Percentiles rank a stretch among this genome's conserved stretches.
Evolutionary conservation across 2,797 vertebrate genomes (phyloP).

Genomic region (Mus caroli): DNA sequence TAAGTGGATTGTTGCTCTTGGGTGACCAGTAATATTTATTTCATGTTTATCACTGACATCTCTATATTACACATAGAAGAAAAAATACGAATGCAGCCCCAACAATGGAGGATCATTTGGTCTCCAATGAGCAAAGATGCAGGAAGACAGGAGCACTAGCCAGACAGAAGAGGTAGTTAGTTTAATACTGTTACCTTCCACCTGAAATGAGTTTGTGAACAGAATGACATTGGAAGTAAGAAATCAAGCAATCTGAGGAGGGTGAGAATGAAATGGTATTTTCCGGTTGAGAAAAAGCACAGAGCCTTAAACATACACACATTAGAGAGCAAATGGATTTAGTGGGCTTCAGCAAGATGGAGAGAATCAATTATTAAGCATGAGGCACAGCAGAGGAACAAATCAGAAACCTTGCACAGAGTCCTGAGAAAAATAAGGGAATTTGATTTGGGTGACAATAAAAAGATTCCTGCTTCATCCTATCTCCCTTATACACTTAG

Average conservation of each 20-base stretch:
- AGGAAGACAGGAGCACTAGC: slow-evolving; percentile 16
- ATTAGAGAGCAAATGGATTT: neutral
- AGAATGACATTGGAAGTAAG: neutral
- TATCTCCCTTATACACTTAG: slow-evolving; percentile 11
- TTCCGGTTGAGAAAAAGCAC: neutral
- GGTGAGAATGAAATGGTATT: neutral
- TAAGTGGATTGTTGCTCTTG: neutral
- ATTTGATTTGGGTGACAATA: neutral
- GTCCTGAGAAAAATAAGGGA: neutral
- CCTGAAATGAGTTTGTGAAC: neutral
- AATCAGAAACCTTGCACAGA: neutral
- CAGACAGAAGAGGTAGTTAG: neutral
- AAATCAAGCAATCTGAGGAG: neutral
- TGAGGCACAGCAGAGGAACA: neutral
- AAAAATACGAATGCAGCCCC: neutral
- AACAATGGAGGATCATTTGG: neutral
- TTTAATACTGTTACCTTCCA: neutral
- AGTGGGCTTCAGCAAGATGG: neutral
- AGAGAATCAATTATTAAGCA: neutral
- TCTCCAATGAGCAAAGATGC: neutral
- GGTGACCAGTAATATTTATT: neutral
- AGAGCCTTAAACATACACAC: neutral
- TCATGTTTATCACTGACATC: neutral
- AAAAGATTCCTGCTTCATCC: neutral
- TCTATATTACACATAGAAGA: neutral